phyloP scores from a whole-genome alignment of 2,888 invertebrate species.

The Phengaris alcon region DNA sequence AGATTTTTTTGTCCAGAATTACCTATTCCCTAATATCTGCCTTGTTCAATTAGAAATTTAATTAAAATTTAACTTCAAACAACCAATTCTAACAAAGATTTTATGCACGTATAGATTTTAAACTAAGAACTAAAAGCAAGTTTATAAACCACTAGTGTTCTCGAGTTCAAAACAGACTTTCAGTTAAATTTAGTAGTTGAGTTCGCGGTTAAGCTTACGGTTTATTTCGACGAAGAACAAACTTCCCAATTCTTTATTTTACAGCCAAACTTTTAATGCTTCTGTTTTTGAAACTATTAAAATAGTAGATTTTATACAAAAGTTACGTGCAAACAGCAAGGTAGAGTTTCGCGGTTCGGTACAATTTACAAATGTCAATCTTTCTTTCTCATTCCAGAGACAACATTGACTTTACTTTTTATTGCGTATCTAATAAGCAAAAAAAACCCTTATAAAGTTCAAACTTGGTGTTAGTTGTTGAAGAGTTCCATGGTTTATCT shows the following conservation, averaged over 20 bases:
- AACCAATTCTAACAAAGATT: not conserved
- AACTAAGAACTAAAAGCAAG: constrained; percentile 2
- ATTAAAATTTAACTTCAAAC: not conserved
- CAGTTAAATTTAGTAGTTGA: constrained; percentile 23
- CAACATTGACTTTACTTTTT: too few species aligned
- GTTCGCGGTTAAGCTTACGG: constrained; percentile 16
- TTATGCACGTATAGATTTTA: constrained; percentile 6
- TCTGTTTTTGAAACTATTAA: not conserved
- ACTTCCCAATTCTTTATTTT: constrained; percentile 19
- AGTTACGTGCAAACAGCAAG: not conserved
- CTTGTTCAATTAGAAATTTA: not conserved
- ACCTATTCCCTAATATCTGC: not conserved
- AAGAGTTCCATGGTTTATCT: too few species aligned
- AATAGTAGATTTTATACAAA: not conserved
- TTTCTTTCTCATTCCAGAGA: too few species aligned
- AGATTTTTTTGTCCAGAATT: too few species aligned
- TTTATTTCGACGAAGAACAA: not conserved
- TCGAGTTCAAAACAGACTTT: constrained; percentile 9
- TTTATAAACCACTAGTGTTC: constrained; percentile 2
- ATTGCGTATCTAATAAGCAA: too few species aligned
- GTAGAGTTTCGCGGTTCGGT: not conserved
- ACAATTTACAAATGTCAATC: too few species aligned
- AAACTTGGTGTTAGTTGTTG: too few species aligned
- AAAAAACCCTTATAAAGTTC: too few species aligned
- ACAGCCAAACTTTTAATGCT: not conserved